Base-by-base conservation (phyloP, 2,113 vertebrate species). In the Neogobius melanostomus region DNA sequence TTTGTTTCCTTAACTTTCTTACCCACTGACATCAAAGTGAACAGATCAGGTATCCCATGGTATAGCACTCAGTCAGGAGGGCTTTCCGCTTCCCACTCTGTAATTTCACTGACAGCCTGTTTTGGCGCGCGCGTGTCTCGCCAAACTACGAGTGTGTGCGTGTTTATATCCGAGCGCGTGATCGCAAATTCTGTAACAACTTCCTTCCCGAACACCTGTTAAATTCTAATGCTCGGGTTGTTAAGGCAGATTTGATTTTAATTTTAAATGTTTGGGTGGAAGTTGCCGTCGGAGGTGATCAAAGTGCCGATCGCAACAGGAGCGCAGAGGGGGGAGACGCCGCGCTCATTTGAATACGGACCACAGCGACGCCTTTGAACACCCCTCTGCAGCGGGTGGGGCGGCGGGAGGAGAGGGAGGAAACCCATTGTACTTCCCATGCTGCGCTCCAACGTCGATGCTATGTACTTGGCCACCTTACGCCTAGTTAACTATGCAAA, bases 261-360 rank as follows among this genome's bases (percentile, higher is more conserved):
- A 91, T 90, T 93, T 91, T 84, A 85, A 87, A 94, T 92, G 77
- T 92, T 92, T 90, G 67, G 76, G 81, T 84, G 87, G 84, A 91
- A 91, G 90, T 82, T 91, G 84, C 43, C 52, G 64, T 73, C 81
- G 82, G 85, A 92, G 82, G 87, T 86, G 90, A 84, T 91, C 80
- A 89, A 93, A 93, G 90, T 81, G 80, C 64, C 81, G 86, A 90
- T 89, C 83, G 28, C 77, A 80, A 73, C 68, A 77, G 86, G 86
- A 88, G 81, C 67, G 64, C 75, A 42, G 59, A 9, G 69, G 45
- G 68, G 71, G 67, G 79, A 81, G 74, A 76, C 66, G 21, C 81
- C 45, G 82, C 0, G 76, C 88, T 90, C 81, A 90, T 92, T 88
- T 89, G 65, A 91, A 89, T 88, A 86, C 50, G 69, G 80, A 87